These are phyloP conservation scores for Plectropomus leopardus DNA, from an alignment of 2,113 vertebrate species.

Conservation along the genomic window DNA sequence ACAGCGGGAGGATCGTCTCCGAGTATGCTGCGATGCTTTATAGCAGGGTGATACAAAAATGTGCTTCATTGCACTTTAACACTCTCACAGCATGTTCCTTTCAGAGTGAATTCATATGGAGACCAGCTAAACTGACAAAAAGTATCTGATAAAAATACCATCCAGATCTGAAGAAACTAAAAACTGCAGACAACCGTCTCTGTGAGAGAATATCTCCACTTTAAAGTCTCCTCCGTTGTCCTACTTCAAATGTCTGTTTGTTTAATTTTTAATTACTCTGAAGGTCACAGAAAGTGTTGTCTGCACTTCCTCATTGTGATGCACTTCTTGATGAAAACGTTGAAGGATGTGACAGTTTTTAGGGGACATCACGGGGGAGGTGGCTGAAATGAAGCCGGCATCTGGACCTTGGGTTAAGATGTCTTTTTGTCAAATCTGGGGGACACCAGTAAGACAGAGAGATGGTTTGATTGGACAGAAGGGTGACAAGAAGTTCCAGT, in stretches of 20 bases:
- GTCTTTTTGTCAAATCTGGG: neutral
- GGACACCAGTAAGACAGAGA: neutral
- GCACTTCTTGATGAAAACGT: neutral
- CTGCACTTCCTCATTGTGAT: neutral
- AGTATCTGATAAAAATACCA: neutral
- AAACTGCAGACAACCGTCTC: no score
- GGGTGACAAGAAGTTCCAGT: neutral
- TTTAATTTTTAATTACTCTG: neutral
- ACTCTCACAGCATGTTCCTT: neutral
- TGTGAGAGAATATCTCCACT: neutral
- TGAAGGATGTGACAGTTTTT: neutral
- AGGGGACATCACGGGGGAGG: neutral
- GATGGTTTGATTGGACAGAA: neutral
- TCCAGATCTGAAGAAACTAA: neutral
- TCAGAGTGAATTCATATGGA: neutral
- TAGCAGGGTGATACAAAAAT: conserved; percentile 7
- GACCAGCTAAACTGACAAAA: no score
- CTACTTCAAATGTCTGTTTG: no score
- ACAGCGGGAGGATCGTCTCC: neutral
- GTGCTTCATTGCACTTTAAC: conserved; percentile 1
- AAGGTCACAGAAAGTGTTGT: neutral
- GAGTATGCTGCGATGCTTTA: neutral
- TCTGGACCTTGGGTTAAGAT: neutral
- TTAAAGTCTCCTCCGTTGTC: neutral
- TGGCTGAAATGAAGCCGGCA: neutral